These are phyloP conservation scores for Mnemiopsis leidyi DNA, from an alignment of 37 sponge, comb jelly and placozoan species.

Conservation along the genomic window DNA sequence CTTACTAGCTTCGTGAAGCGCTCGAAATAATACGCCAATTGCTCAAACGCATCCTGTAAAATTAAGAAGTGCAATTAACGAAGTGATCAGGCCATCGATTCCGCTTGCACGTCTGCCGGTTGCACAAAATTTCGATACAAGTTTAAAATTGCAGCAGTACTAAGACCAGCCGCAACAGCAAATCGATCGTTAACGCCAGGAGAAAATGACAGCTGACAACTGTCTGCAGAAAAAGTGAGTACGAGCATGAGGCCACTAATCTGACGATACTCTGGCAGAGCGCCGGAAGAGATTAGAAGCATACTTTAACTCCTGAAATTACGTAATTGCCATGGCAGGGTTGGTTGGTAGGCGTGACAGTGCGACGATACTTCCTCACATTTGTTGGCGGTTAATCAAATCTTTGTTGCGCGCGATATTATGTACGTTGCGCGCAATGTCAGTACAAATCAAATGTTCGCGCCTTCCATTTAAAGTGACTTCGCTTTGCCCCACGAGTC, in stretches of 20 bases:
- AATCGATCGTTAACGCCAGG: neutral
- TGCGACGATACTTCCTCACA: neutral
- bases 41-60: slow-evolving; percentile 11
- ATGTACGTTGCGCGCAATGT: neutral
- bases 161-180: neutral
- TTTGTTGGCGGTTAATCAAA: neutral
- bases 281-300: neutral
- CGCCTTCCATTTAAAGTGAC: neutral
- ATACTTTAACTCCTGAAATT: neutral
- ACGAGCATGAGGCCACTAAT: neutral
- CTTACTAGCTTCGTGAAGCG: neutral
- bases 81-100: neutral
- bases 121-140: neutral
- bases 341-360: neutral
- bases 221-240: neutral
- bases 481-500: neutral
- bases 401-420: neutral
- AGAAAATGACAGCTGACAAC: neutral
- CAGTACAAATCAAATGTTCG: neutral
- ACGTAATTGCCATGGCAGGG: neutral
- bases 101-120: neutral
- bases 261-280: neutral
- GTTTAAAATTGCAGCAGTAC: neutral
- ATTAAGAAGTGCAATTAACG: slow-evolving; percentile 9
- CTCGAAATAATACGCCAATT: neutral